Percentiles rank a stretch among this genome's conserved stretches.
Conservation (phyloP, 2,797 vertebrate genomes). For the Tragopan temminckii region DNA sequence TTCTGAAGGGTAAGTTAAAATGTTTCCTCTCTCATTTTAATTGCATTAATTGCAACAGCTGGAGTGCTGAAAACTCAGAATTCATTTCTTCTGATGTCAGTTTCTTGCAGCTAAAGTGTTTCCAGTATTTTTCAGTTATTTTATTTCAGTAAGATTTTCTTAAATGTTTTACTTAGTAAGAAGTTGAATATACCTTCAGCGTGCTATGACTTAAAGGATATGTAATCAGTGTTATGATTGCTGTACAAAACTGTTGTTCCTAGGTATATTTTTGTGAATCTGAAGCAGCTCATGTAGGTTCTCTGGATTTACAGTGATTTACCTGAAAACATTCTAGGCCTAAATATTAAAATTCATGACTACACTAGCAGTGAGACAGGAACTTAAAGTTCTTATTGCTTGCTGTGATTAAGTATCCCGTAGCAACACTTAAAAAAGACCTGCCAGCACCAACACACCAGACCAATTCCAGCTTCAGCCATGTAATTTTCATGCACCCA, state of each 20-base stretch:
- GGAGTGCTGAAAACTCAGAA: neutral
- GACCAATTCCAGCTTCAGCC: neutral
- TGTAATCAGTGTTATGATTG: neutral
- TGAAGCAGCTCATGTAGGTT: neutral
- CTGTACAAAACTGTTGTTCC: neutral
- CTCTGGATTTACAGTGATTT: neutral
- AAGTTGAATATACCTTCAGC: neutral
- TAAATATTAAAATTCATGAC: neutral
- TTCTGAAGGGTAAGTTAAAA: neutral
- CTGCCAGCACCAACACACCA: neutral
- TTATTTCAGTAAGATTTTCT: neutral
- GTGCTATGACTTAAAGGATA: neutral
- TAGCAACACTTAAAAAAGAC: neutral
- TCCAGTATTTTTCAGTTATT: conserved; percentile 1
- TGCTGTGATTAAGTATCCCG: neutral
- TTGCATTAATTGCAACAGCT: neutral
- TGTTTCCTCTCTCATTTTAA: neutral
- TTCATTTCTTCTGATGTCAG: neutral
- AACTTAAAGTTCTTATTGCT: neutral
- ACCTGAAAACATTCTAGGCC: neutral
- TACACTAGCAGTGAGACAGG: neutral
- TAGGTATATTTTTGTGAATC: neutral
- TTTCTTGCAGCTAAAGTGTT: neutral
- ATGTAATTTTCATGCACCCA: neutral
- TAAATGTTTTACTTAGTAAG: neutral